These are phyloP conservation scores for Sternotherus odoratus DNA, from an alignment of 2,797 vertebrate species.

Conservation along the genomic window DNA sequence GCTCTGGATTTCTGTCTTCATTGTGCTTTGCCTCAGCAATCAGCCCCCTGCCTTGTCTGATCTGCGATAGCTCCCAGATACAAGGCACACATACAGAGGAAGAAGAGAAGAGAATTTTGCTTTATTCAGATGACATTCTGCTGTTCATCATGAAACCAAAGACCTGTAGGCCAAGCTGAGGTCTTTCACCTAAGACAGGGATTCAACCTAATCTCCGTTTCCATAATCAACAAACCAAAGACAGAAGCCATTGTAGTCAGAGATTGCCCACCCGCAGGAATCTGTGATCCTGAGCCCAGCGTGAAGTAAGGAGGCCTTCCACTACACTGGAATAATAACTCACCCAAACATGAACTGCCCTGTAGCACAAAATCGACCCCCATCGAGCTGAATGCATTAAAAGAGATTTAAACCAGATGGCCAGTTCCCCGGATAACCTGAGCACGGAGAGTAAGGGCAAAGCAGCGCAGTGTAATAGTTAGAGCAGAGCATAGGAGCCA, in stretches of 20 bases:
- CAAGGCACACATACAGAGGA: background rate
- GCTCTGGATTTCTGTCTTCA: background rate
- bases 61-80: background rate
- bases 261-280: background rate
- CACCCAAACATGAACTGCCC: background rate
- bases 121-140: background rate
- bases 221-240: conserved; percentile 42
- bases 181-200: background rate
- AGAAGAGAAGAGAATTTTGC: background rate
- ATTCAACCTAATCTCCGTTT: background rate
- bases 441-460: background rate
- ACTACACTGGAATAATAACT: background rate
- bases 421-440: background rate
- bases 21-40: background rate
- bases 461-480: background rate
- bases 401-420: background rate
- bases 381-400: background rate
- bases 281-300: background rate
- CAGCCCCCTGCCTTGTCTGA: background rate
- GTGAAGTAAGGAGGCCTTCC: background rate
- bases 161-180: background rate
- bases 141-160: background rate
- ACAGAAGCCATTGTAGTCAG: conserved; percentile 3
- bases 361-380: background rate
- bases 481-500: background rate